Conservation (phyloP, 2,888 invertebrate genomes). For the Uropetala carovei region DNA sequence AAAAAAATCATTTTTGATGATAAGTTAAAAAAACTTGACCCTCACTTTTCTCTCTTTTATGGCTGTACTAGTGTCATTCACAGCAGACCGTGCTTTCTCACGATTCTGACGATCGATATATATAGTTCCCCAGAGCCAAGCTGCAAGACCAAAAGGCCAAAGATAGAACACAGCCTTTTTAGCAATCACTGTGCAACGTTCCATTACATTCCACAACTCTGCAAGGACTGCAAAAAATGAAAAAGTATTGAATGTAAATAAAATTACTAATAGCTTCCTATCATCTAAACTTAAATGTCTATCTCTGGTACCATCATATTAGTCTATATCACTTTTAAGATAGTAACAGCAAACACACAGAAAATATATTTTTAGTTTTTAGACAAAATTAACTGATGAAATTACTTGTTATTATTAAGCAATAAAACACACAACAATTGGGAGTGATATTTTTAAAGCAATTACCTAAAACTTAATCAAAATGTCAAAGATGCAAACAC, state of each 20-base stretch:
- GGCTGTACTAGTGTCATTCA: slow-evolving; percentile 35
- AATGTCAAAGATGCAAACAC: too few relatives aligned
- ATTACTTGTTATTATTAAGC: too few relatives aligned
- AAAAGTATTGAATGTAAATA: neutral
- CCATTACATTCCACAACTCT: slow-evolving; percentile 75
- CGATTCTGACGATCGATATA: slow-evolving; percentile 77
- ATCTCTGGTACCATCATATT: neutral
- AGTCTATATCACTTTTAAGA: neutral
- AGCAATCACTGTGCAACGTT: slow-evolving; percentile 76
- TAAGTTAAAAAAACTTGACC: too few relatives aligned
- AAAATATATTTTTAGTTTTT: too few relatives aligned
- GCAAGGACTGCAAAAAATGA: slow-evolving; percentile 68
- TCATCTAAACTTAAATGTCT: neutral
- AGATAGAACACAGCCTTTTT: slow-evolving; percentile 77
- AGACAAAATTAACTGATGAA: too few relatives aligned
- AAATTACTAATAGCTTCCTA: neutral
- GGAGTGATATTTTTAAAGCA: too few relatives aligned
- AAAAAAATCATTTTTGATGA: neutral
- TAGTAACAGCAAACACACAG: neutral
- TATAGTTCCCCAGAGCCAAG: slow-evolving; percentile 77
- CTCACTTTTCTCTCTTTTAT: slow-evolving; percentile 43
- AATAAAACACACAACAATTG: too few relatives aligned
- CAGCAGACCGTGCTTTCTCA: slow-evolving; percentile 72
- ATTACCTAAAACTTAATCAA: too few relatives aligned
- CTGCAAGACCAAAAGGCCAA: slow-evolving; percentile 77